Evolutionary conservation across 2,888 invertebrate species (phyloP), one percentile per base, ranked within the genome.

Genomic region (Orthosia gracilis): DNA sequence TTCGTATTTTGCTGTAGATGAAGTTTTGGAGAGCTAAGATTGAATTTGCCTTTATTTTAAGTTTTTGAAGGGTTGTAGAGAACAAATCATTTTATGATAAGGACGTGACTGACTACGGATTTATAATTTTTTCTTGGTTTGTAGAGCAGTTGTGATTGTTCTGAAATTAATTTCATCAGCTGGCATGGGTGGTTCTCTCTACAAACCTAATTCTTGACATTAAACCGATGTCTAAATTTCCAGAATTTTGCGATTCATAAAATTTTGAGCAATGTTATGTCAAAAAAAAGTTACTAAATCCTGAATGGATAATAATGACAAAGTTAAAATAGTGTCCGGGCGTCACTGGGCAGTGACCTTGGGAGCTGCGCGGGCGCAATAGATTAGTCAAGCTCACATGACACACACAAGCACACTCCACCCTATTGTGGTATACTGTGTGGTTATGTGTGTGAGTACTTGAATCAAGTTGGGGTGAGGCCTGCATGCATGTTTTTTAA

Each of bases 261-360:
- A 47, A 47, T 31, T 49, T 57, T 18, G n/a, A 64, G 21, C 21
- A 4, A 68, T 31, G 23, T 47, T 58, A 12, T 58, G 55, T 76
- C 72, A 73, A 76, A 77, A 54, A 68, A 69, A 74, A 76, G 55
- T 58, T 68, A 54, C 72, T 17, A 80, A 82, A 78, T 73, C 84
- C 88, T 78, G 85, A 89, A 89, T 86, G 85, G 87, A 88, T 86
- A 88, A 86, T 86, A 89, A 89, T 91, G 90, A 92, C 75, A 90
- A 91, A 88, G 91, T 93, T 91, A 91, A 93, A 93, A 91, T 93
- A 92, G 90, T 93, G 92, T 91, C 92, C 89, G 91, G 89, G 92
- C 89, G 87, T 81, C 86, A 89, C 91, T 95, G 95, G 95, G 89
- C 95, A 95, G 95, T 96, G 94, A 94, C 96, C 95, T 96, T 92